Conservation (phyloP, 1,140 invertebrate species). For the Drosophila orosa region DNA sequence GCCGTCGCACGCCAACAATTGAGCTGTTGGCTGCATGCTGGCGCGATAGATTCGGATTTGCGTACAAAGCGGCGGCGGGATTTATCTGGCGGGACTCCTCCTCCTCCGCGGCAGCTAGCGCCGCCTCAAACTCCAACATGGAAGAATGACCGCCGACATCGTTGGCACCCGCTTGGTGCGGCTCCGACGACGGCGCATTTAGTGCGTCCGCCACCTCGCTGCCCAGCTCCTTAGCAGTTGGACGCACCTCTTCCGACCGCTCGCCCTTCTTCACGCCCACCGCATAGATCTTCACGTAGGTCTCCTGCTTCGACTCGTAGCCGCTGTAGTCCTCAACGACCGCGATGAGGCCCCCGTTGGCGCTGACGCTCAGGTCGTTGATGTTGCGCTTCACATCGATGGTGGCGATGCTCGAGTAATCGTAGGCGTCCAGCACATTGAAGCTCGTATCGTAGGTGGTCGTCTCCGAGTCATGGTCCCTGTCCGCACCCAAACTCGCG, state of each 20-base stretch:
- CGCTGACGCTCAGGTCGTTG: constrained; percentile 90
- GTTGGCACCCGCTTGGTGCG: constrained; percentile 26
- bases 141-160: constrained; percentile 8
- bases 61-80: constrained; percentile 41
- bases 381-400: constrained; percentile 94
- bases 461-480: constrained; percentile 84
- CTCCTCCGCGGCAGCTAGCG: constrained; percentile 13
- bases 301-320: constrained; percentile 91
- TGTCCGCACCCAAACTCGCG: constrained; percentile 84
- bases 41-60: constrained; percentile 69
- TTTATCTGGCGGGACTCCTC: constrained; percentile 35
- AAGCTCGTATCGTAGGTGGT: constrained; percentile 90
- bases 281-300: constrained; percentile 92
- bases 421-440: constrained; percentile 95
- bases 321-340: constrained; percentile 92
- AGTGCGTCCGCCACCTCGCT: constrained; percentile 51
- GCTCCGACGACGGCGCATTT: constrained; percentile 21
- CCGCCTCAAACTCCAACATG: constrained; percentile 20
- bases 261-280: constrained; percentile 84
- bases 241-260: constrained; percentile 83
- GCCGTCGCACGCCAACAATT: constrained; percentile 79
- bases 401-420: constrained; percentile 97
- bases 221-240: constrained; percentile 64
- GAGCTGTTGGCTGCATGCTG: constrained; percentile 73
- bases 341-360: constrained; percentile 91